Evolutionary conservation across 2,888 invertebrate genomes (phyloP).

Genomic region (Heteromyza rotundicornis): DNA sequence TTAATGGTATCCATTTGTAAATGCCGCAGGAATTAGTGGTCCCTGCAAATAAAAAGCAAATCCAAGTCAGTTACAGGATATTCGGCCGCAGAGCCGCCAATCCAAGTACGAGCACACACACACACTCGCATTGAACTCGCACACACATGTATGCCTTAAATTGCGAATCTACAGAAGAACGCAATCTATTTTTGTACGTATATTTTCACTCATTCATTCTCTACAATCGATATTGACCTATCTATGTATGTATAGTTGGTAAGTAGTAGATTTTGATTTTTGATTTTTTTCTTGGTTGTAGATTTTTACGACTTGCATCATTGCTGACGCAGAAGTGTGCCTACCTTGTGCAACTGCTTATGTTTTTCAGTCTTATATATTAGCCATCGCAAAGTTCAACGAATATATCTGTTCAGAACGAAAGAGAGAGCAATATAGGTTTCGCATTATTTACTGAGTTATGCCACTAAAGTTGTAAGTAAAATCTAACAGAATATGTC

Average conservation of each 20-base stretch:
- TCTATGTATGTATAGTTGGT: neutral
- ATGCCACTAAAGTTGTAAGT: no score
- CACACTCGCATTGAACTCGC: neutral
- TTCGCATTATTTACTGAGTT: conserved; percentile 31
- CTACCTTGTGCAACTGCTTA: conserved; percentile 60
- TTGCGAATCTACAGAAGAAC: neutral
- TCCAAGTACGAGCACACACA: no score
- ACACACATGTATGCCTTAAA: neutral
- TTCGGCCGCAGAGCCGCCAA: no score
- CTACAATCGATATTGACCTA: neutral
- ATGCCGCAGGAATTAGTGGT: conserved; percentile 96
- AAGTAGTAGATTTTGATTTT: neutral
- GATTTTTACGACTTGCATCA: neutral
- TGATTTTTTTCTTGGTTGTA: neutral
- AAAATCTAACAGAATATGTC: no score
- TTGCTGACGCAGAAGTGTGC: conserved; percentile 39
- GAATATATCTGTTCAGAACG: conserved; percentile 58
- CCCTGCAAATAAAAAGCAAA: conserved; percentile 70
- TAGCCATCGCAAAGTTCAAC: conserved; percentile 62
- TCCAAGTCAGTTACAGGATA: neutral
- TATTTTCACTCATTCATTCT: neutral
- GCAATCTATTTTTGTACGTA: neutral
- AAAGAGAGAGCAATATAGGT: conserved; percentile 41
- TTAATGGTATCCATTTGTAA: conserved; percentile 97
- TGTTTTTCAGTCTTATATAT: conserved; percentile 60